Evolutionary conservation across 2,888 invertebrate genomes (phyloP).

Genomic region (Folsomia manolachei): DNA sequence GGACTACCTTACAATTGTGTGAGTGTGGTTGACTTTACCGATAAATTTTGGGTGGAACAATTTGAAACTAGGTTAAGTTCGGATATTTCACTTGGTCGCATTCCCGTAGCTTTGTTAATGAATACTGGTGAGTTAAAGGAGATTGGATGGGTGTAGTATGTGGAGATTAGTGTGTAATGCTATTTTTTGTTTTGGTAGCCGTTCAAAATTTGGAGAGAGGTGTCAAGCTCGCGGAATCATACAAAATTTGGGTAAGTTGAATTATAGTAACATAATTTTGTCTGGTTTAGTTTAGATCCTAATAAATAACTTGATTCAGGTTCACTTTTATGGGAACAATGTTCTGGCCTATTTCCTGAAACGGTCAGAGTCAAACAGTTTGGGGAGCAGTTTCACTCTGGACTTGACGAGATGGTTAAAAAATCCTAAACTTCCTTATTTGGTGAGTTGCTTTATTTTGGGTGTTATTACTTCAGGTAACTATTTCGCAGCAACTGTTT

Average conservation of each 20-base stretch:
- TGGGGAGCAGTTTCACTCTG: constrained; percentile 47
- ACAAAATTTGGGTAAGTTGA: too few species aligned
- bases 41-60: constrained; percentile 39
- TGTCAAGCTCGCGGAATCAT: constrained; percentile 40
- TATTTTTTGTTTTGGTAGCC: constrained; percentile 17
- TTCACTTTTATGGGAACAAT: constrained; percentile 48
- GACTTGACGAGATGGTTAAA: constrained; percentile 47
- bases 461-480: not conserved
- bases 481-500: not conserved
- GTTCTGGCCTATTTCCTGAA: constrained; percentile 45
- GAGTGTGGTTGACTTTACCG: constrained; percentile 38
- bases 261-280: too few species aligned
- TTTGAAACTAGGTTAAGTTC: constrained; percentile 41
- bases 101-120: constrained; percentile 43
- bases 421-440: constrained; percentile 44
- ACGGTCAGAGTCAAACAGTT: constrained; percentile 42
- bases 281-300: too few species aligned
- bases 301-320: too few species aligned
- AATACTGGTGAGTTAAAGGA: constrained; percentile 38
- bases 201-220: constrained; percentile 40
- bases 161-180: not conserved
- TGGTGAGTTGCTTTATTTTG: constrained; percentile 35
- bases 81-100: constrained; percentile 36
- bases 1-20: constrained; percentile 44
- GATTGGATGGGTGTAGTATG: not conserved